Conservation (phyloP, 2,888 invertebrate genomes). For the Epinotia demarniana region DNA sequence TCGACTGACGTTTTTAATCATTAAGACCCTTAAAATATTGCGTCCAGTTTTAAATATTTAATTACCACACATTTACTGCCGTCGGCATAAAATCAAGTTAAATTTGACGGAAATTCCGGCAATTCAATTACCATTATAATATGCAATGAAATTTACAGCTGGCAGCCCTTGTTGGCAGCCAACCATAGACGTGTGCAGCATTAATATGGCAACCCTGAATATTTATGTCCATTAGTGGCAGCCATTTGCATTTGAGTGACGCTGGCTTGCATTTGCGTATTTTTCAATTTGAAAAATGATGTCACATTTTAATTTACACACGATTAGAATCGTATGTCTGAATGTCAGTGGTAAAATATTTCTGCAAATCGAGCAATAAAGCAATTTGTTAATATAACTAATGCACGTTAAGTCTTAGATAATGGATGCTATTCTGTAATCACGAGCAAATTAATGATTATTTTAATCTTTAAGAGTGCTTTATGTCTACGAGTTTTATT, state of each 20-base stretch:
- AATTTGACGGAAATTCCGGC: slow-evolving; percentile 4
- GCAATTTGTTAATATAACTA: not conserved
- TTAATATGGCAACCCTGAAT: slow-evolving; percentile 56
- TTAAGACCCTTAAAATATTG: not conserved
- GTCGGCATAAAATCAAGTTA: slow-evolving; percentile 2
- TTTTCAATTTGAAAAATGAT: slow-evolving; percentile 19
- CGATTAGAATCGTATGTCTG: no score
- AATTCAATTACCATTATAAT: slow-evolving; percentile 17
- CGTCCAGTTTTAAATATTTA: not conserved
- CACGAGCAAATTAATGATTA: no score
- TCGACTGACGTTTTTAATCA: no score
- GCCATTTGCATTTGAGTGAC: slow-evolving; percentile 34
- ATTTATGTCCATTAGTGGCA: slow-evolving; percentile 55
- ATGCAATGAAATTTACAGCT: slow-evolving; percentile 20
- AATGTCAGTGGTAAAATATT: no score
- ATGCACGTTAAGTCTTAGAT: not conserved
- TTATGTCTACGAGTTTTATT: not conserved
- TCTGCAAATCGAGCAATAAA: not conserved
- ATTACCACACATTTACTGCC: slow-evolving; percentile 7
- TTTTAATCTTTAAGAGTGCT: no score
- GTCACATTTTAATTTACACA: not conserved
- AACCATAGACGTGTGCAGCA: slow-evolving; percentile 63
- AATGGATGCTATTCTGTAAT: not conserved
- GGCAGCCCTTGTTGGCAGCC: slow-evolving; percentile 47
- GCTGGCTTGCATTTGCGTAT: slow-evolving; percentile 34